Base-by-base conservation (phyloP, 2,113 vertebrate genomes). In the Pelmatolapia mariae region DNA sequence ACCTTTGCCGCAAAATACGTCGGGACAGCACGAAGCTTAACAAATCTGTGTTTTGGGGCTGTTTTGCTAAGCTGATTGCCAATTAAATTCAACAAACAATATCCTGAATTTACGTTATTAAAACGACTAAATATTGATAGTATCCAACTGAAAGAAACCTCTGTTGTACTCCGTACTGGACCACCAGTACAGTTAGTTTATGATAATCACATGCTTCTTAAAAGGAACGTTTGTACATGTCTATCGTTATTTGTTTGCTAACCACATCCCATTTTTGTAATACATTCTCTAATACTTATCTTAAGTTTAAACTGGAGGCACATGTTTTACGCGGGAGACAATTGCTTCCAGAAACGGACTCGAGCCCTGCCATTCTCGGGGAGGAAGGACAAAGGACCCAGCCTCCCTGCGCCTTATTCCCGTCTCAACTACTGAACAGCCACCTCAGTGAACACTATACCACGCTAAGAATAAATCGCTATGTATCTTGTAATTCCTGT, bases 301-400 rank as follows among this genome's bases (percentile, higher is more conserved):
- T 18, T 47, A 31, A 76, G 18, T n/a, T 22, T 33, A 3, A 29
- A 26, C 4, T 24, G 47, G 79, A 12, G 61, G 31, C 50, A 76
- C 57, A 26, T 82, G 68, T 87, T 83, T 66, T 81, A 45, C 57
- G 38, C 24, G 56, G 31, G 76, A 43, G 38, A 80, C 33, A 26
- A 68, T 33, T 1, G 56, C 15, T 18, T 22, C 63, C 56, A 81
- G 53, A 45, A 13, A 29, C 71, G 56, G n/a, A 52, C 81, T 84
- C 38, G 54, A 43, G 81, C 52, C 9, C 83, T 92, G 85, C 87
- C 87, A 86, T 29, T 71, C 83, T 45, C 87, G 85, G 56, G 83
- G 78, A 80, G 86, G 86, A 87, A n/a, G 92, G 94, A 95, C 94
- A 95, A 95, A 95, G 94, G 91, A 94, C 13, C 87, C 90, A 45